Evolutionary conservation across 2,797 vertebrate species (phyloP).

Genomic region (Muscicapa comitata): DNA sequence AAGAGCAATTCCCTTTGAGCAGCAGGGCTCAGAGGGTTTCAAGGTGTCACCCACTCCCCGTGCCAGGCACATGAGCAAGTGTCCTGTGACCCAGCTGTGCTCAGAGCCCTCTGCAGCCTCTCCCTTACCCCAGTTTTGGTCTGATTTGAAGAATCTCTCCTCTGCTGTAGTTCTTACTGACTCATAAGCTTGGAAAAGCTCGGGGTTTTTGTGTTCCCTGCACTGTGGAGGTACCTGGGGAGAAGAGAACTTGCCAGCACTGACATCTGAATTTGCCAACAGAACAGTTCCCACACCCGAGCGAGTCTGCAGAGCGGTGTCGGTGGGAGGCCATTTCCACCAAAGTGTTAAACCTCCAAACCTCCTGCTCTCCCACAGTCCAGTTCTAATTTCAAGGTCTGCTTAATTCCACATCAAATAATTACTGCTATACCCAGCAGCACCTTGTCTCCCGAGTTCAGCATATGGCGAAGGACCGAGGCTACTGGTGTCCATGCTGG

Average conservation of each 20-base stretch:
- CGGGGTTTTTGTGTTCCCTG: not conserved
- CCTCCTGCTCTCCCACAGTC: conserved; percentile 73
- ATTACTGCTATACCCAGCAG: conserved; percentile 91
- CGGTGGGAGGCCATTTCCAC: conserved; percentile 59
- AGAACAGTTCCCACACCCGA: not conserved
- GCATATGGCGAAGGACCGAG: conserved; percentile 89
- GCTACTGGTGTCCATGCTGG: conserved; percentile 90
- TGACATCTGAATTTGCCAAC: conserved; percentile 46
- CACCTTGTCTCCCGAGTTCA: conserved; percentile 89
- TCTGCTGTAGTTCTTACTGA: rapidly evolving
- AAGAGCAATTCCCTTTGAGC: not conserved
- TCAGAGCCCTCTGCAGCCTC: not conserved
- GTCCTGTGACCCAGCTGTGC: not conserved
- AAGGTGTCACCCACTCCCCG: rapidly evolving
- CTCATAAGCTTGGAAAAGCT: not conserved
- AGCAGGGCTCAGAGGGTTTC: not conserved
- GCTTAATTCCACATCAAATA: conserved; percentile 96
- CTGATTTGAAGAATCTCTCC: not conserved
- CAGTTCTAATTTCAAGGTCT: conserved; percentile 99
- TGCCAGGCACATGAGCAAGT: rapidly evolving
- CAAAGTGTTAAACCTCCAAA: conserved; percentile 75
- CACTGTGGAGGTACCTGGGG: not conserved
- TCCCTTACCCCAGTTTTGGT: not conserved
- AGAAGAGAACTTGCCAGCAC: conserved; percentile 3
- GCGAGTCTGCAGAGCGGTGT: not conserved